Conservation (phyloP, 2,113 vertebrate genomes). For the Haplochromis burtoni region DNA sequence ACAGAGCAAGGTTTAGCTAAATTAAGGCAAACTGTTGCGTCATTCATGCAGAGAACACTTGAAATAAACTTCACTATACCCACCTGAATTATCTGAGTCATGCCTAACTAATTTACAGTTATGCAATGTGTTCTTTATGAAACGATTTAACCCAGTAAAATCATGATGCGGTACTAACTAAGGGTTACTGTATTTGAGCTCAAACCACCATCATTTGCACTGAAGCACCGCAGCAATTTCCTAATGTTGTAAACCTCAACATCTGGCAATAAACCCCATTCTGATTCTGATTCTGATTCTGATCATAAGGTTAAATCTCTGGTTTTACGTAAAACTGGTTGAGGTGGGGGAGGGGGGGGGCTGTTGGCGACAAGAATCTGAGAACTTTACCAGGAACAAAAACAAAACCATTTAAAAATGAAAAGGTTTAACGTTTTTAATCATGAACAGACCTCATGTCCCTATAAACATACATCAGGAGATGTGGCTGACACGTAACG, state of each 20-base stretch:
- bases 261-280: too few relatives aligned
- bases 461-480: not conserved
- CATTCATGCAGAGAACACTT: not conserved
- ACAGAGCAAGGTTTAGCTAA: not conserved
- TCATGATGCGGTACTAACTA: not conserved
- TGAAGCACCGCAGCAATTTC: too few relatives aligned
- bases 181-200: not conserved
- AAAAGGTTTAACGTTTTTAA: not conserved
- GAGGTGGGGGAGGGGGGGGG: rapidly evolving
- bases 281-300: too few relatives aligned
- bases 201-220: not conserved
- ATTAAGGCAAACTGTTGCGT: not conserved
- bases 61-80: not conserved
- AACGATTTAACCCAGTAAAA: not conserved
- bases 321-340: rapidly evolving
- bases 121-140: not conserved
- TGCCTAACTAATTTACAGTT: not conserved
- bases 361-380: not conserved
- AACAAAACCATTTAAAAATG: not conserved
- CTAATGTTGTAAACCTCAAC: too few relatives aligned
- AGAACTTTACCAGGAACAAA: not conserved
- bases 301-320: not conserved
- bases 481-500: not conserved
- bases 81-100: not conserved
- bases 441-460: not conserved